A percentile compares a stretch with the other conserved stretches of the same genome.
Evolutionary conservation across 2,797 vertebrate genomes (phyloP).

Genomic region (Mormyrops attenuatus): DNA sequence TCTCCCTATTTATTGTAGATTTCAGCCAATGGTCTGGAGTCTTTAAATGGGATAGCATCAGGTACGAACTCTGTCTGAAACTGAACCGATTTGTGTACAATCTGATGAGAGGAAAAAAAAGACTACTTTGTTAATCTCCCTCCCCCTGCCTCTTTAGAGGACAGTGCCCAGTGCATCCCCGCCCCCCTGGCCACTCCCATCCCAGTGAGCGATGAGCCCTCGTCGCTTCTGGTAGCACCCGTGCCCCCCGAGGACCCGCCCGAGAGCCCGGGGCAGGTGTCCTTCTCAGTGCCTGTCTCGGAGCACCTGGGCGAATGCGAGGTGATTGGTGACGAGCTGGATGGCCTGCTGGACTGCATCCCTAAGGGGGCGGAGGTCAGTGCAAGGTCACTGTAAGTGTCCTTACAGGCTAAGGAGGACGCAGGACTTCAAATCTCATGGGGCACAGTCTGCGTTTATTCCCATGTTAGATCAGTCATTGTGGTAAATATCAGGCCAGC

Average conservation of each 20-base stretch:
- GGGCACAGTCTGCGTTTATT: not conserved
- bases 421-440: not conserved
- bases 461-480: not conserved
- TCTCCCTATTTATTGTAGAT: slow-evolving; percentile 51
- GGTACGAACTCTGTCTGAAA: slow-evolving; percentile 55
- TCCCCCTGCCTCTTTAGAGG: slow-evolving; percentile 38
- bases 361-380: slow-evolving; percentile 63
- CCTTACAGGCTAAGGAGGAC: not conserved
- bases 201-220: slow-evolving; percentile 68
- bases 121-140: not conserved
- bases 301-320: slow-evolving; percentile 88
- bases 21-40: slow-evolving; percentile 79
- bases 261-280: slow-evolving; percentile 61
- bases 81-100: not conserved
- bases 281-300: slow-evolving; percentile 73
- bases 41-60: slow-evolving; percentile 86
- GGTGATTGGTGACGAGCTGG: slow-evolving; percentile 79
- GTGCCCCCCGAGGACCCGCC: slow-evolving; percentile 64
- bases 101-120: not conserved
- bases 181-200: slow-evolving; percentile 71
- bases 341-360: slow-evolving; percentile 80
- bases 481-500: not conserved
- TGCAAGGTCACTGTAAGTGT: slow-evolving; percentile 26
- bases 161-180: slow-evolving; percentile 74
- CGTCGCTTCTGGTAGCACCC: slow-evolving; percentile 54